Conservation (phyloP, 1,140 invertebrate genomes). For the Diachasmimorpha longicaudata region DNA sequence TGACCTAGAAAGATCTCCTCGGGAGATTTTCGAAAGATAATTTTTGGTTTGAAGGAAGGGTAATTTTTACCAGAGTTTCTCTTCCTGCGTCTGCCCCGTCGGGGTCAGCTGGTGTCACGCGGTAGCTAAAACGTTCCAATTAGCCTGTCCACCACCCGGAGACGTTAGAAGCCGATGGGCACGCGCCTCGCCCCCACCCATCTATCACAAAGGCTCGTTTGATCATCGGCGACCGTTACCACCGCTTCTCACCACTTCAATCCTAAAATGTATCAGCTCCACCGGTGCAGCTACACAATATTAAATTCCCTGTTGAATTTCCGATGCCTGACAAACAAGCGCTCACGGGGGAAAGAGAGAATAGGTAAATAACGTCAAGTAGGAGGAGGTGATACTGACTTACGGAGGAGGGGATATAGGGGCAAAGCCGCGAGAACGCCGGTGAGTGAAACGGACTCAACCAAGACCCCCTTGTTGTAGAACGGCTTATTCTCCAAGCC, state of each 20-base stretch:
- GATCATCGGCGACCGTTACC: background rate
- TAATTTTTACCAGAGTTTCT: too few relatives aligned
- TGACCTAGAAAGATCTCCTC: too few relatives aligned
- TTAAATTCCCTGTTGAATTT: background rate
- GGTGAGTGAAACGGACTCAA: slow-evolving; percentile 1
- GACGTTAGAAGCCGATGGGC: background rate
- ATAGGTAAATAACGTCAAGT: background rate
- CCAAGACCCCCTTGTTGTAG: slow-evolving; percentile 2
- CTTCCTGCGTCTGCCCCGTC: too few relatives aligned
- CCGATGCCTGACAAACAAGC: background rate
- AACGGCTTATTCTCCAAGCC: slow-evolving; percentile 29
- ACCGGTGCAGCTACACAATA: too few relatives aligned
- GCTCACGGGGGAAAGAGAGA: background rate
- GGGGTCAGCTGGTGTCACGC: too few relatives aligned
- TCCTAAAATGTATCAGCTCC: background rate
- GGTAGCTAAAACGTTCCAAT: too few relatives aligned
- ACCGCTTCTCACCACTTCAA: background rate
- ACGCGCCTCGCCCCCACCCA: background rate
- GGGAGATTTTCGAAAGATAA: too few relatives aligned
- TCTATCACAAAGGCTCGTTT: background rate
- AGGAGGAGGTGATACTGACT: background rate
- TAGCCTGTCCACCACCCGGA: too few relatives aligned
- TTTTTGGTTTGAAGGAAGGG: too few relatives aligned
- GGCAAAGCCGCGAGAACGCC: background rate
- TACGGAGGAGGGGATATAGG: background rate